These are phyloP conservation scores for Bos taurus DNA, from an alignment of 2,113 vertebrate genomes.

Conservation along the genomic window ARS-UCD2.0 NC_037330.1:17390501-17391000, in stretches of 20 bases:
- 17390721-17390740: background rate
- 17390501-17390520: background rate
- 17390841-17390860: too few species aligned
- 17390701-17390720: background rate
- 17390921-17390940: too few species aligned
- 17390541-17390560: background rate
- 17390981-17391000: too few species aligned
- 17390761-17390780: background rate
- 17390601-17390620: too few species aligned
- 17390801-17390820: too few species aligned
- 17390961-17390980: too few species aligned
- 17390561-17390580: background rate
- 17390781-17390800: background rate
- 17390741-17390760: background rate
- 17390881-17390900: too few species aligned
- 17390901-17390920: too few species aligned
- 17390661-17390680: background rate
- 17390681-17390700: accelerated
- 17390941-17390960: too few species aligned
- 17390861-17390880: too few species aligned
- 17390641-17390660: background rate
- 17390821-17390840: too few species aligned
- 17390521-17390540: background rate
- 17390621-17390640: background rate
- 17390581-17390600: background rate